phyloP scores from a whole-genome alignment of 2,888 invertebrate genomes.

The Dioctria linearis region DNA sequence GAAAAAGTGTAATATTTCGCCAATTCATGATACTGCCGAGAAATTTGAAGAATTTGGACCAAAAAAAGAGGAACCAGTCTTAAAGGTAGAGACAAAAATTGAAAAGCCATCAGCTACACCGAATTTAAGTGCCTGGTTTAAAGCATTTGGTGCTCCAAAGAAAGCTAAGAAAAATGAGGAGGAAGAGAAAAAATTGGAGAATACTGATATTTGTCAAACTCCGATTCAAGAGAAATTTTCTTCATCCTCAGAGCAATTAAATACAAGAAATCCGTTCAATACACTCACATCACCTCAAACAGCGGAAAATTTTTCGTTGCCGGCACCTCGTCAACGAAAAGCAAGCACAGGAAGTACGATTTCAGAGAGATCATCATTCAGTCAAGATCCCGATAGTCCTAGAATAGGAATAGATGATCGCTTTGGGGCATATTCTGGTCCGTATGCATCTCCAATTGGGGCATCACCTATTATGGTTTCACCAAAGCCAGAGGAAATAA shows the following conservation, averaged over 20 bases:
- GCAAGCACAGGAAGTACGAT: slow-evolving; percentile 86
- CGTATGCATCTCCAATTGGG: slow-evolving; percentile 81
- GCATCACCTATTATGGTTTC: slow-evolving; percentile 83
- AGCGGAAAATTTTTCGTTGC: slow-evolving; percentile 67
- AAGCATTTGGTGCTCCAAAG: slow-evolving; percentile 91
- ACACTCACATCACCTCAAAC: slow-evolving; percentile 60
- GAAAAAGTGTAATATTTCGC: slow-evolving; percentile 59
- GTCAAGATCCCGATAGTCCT: slow-evolving; percentile 83
- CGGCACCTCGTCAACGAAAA: slow-evolving; percentile 75
- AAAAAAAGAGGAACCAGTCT: slow-evolving; percentile 59
- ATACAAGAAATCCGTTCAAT: slow-evolving; percentile 65
- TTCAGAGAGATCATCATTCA: slow-evolving; percentile 84
- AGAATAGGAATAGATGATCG: slow-evolving; percentile 76
- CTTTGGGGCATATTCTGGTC: slow-evolving; percentile 77
- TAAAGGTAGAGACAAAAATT: slow-evolving; percentile 64
- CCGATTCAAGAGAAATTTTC: slow-evolving; percentile 53
- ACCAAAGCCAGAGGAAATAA: slow-evolving; percentile 79
- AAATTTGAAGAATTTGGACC: slow-evolving; percentile 58
- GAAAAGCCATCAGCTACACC: slow-evolving; percentile 83
- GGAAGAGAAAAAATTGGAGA: slow-evolving; percentile 66
- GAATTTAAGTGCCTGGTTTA: slow-evolving; percentile 92
- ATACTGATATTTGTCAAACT: slow-evolving; percentile 43
- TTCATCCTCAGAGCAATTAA: slow-evolving; percentile 52
- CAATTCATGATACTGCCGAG: slow-evolving; percentile 60
- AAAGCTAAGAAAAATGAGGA: slow-evolving; percentile 77